These are phyloP conservation scores for Troides aeacus DNA, from an alignment of 2,888 invertebrate species.

Conservation along the genomic window DNA sequence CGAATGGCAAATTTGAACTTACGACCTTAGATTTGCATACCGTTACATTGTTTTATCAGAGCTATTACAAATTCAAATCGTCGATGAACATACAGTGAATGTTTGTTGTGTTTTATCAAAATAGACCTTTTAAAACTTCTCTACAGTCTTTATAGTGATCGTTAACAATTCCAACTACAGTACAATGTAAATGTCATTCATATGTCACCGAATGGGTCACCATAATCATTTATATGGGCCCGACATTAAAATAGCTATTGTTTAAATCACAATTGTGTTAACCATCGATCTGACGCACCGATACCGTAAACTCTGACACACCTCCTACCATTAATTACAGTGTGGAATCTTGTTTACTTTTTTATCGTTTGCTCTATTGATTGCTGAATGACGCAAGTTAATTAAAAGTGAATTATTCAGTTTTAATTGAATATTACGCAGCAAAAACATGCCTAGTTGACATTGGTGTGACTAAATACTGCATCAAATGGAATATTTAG, in stretches of 20 bases:
- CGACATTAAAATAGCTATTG: conserved; percentile 18
- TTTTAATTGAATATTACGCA: conserved; percentile 17
- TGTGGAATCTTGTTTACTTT: conserved; percentile 16
- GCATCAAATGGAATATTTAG: neutral
- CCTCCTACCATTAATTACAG: conserved; percentile 23
- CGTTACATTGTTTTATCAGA: too few species aligned
- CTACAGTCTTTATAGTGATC: too few species aligned
- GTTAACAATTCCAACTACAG: too few species aligned
- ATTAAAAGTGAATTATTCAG: conserved; percentile 19
- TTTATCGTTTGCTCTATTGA: conserved; percentile 11
- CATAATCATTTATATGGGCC: neutral
- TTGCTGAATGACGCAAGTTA: conserved; percentile 26
- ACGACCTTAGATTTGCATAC: too few species aligned
- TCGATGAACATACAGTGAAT: too few species aligned
- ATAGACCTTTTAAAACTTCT: too few species aligned
- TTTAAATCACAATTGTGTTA: conserved; percentile 1
- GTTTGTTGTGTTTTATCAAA: too few species aligned
- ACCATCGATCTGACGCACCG: conserved; percentile 12
- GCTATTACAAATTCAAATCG: too few species aligned
- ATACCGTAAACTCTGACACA: conserved; percentile 23
- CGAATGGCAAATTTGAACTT: too few species aligned
- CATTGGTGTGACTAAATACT: neutral
- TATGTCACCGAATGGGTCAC: conserved; percentile 19
- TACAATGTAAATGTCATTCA: conserved; percentile 10
- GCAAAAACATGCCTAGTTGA: conserved; percentile 10